A percentile compares a stretch with the other conserved stretches of the same genome.
Evolutionary conservation across 2,888 invertebrate species (phyloP).

Genomic region (Papilio demoleus): DNA sequence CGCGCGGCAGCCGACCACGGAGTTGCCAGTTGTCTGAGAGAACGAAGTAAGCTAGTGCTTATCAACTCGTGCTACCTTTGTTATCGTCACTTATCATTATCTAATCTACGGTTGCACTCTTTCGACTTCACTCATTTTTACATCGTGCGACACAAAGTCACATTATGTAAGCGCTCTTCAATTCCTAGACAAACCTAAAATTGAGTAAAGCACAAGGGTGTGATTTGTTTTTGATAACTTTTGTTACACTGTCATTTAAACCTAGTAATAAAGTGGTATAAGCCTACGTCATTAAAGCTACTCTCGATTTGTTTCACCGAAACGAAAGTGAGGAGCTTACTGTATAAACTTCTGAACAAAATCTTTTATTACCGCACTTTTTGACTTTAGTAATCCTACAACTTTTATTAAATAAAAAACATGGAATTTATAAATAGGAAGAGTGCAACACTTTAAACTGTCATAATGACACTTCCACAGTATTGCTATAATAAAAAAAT

Average conservation of each 20-base stretch:
- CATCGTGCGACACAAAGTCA: background rate
- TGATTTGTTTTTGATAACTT: background rate
- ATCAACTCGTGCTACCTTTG: constrained; percentile 13
- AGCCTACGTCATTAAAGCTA: background rate
- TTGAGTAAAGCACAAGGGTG: background rate
- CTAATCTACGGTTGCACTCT: constrained; percentile 45
- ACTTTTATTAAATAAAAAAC: background rate
- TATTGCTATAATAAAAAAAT: background rate
- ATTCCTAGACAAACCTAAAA: background rate
- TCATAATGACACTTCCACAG: background rate
- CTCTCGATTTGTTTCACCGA: background rate
- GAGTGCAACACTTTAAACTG: background rate
- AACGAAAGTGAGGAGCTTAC: background rate
- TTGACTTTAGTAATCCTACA: background rate
- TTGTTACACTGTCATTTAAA: background rate
- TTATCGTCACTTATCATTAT: constrained; percentile 15
- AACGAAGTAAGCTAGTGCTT: constrained; percentile 1
- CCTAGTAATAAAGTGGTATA: background rate
- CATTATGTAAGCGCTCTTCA: background rate
- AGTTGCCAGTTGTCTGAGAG: constrained; percentile 42
- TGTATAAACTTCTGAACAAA: background rate
- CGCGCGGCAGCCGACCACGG: constrained; percentile 61
- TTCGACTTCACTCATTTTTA: constrained; percentile 1
- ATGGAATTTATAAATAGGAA: too few species aligned
- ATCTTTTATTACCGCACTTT: background rate